Conservation (phyloP, 2,888 invertebrate species). For the Andrena camellia region DNA sequence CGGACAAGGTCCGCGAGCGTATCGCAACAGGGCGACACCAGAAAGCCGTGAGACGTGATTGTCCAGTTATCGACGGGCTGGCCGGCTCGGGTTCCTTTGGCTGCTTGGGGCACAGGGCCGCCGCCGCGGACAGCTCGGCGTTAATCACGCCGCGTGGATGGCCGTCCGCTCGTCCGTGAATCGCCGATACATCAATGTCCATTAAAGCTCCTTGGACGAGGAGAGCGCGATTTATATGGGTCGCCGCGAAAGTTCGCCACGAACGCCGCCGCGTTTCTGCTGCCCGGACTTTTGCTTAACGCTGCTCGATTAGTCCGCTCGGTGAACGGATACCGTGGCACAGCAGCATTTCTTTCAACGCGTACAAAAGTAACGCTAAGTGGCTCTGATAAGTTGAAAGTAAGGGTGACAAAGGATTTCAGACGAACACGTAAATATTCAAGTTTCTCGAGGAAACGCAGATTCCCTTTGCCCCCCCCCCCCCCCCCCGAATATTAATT, state of each 20-base stretch:
- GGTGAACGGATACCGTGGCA: not conserved
- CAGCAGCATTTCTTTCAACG: not conserved
- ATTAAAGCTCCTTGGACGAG: slow-evolving; percentile 74
- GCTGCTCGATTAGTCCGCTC: not conserved
- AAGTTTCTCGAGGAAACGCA: not conserved
- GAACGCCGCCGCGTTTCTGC: not conserved
- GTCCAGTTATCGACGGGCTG: slow-evolving; percentile 45
- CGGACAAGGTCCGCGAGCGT: slow-evolving; percentile 49
- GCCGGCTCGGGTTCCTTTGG: slow-evolving; percentile 8
- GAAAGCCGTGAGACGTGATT: slow-evolving; percentile 62
- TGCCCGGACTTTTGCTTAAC: not conserved
- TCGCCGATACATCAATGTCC: slow-evolving; percentile 82
- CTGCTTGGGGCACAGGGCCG: slow-evolving; percentile 4
- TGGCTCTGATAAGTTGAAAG: too few species aligned
- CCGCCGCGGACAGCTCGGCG: slow-evolving; percentile 73
- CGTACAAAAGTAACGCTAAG: not conserved
- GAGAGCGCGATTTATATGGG: slow-evolving; percentile 66
- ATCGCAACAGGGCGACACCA: slow-evolving; percentile 54
- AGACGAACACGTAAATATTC: not conserved
- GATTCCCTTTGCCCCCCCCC: not conserved
- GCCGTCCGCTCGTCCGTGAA: slow-evolving; percentile 54
- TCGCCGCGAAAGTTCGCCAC: slow-evolving; percentile 37
- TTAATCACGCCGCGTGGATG: slow-evolving; percentile 79
- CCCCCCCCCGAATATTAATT: not conserved
- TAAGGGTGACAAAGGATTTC: not conserved